phyloP scores from a whole-genome alignment of 2,888 invertebrate species.

The Agrotis clavis region DNA sequence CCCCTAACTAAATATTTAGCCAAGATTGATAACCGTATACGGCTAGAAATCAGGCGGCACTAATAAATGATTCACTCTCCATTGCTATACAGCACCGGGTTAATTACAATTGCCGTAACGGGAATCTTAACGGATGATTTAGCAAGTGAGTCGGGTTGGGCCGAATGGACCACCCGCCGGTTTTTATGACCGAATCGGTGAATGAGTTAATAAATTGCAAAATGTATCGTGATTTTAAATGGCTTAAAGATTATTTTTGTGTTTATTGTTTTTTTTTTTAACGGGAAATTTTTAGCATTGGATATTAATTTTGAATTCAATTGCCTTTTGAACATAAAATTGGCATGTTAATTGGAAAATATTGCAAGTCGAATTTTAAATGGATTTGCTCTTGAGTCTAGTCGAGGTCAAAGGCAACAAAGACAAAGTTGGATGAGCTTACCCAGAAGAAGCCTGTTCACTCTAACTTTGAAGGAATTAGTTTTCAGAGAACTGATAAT shows the following conservation, averaged over 20 bases:
- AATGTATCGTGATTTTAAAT: conserved; percentile 59
- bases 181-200: conserved; percentile 59
- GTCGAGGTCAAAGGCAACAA: too few relatives aligned
- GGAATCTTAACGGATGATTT: conserved; percentile 80
- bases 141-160: conserved; percentile 76
- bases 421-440: too few relatives aligned
- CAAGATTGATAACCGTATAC: conserved; percentile 68
- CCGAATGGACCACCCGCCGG: conserved; percentile 67
- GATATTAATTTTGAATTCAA: conserved; percentile 14
- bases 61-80: conserved; percentile 75
- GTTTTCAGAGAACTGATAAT: neutral
- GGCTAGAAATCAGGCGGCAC: conserved; percentile 60
- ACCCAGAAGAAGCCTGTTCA: too few relatives aligned
- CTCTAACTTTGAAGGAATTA: too few relatives aligned
- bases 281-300: neutral
- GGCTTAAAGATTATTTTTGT: conserved; percentile 39
- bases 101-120: conserved; percentile 79
- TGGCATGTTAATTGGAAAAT: neutral
- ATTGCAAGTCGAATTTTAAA: too few relatives aligned
- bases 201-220: conserved; percentile 66
- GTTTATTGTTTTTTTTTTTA: conserved; percentile 37
- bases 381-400: too few relatives aligned
- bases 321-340: neutral
- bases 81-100: conserved; percentile 72
- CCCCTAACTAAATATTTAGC: conserved; percentile 45